Percentiles rank a stretch among this genome's conserved stretches.
phyloP scores from a whole-genome alignment of 2,797 vertebrate species.

The Falco cherrug region DNA sequence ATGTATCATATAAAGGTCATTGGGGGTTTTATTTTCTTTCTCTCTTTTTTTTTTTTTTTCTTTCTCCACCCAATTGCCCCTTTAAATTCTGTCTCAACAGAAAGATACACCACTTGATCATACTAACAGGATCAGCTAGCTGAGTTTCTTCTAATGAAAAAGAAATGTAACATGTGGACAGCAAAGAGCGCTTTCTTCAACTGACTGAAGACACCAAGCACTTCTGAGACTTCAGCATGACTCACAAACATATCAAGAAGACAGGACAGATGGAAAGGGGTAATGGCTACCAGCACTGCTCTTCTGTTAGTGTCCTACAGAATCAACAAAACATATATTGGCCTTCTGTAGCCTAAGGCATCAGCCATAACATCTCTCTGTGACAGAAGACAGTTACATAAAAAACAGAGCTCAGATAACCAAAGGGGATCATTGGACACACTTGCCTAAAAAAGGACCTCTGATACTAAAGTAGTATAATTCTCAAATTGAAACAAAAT shows the following conservation, averaged over 20 bases:
- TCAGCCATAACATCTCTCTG: not conserved
- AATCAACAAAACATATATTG: not conserved
- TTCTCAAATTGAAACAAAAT: not conserved
- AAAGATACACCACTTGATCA: not conserved
- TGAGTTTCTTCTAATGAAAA: not conserved
- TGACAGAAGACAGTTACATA: not conserved
- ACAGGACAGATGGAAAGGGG: slow-evolving; percentile 14
- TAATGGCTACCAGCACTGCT: not conserved
- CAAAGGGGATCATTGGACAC: not conserved
- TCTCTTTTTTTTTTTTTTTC: not conserved
- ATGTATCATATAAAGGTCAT: not conserved
- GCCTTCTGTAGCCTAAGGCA: not conserved
- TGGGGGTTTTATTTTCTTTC: not conserved
- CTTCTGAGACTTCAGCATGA: not conserved
- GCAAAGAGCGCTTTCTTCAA: not conserved
- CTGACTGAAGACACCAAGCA: not conserved
- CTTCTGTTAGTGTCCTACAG: not conserved
- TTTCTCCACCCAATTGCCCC: not conserved
- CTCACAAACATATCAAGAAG: slow-evolving; percentile 1
- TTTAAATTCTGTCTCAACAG: not conserved
- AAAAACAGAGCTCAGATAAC: not conserved
- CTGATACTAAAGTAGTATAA: not conserved
- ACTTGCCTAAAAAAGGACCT: not conserved
- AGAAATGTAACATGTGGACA: not conserved
- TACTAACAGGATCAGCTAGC: not conserved